Evolutionary conservation across 2,888 invertebrate species (phyloP).

Genomic region (Zelleria hepariella): DNA sequence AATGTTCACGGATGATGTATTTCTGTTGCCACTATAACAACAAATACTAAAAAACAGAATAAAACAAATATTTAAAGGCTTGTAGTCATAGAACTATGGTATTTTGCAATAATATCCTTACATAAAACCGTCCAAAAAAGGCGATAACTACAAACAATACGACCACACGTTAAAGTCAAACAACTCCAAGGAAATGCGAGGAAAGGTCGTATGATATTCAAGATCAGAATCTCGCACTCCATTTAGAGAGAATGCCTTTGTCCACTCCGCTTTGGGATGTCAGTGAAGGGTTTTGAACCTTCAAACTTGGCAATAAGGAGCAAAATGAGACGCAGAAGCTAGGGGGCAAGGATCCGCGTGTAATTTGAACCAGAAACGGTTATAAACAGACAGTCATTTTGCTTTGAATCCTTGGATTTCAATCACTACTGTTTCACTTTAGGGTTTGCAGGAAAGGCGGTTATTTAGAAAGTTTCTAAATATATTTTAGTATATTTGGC

Average conservation of each 20-base stretch:
- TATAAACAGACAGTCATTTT: background rate
- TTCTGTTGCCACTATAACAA: too few species aligned
- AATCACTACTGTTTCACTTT: background rate
- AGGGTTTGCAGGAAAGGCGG: background rate
- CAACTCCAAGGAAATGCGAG: background rate
- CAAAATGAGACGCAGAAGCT: background rate
- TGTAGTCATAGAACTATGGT: background rate
- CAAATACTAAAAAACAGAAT: too few species aligned
- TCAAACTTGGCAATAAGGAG: background rate
- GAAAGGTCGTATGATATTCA: background rate
- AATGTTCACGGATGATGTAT: too few species aligned
- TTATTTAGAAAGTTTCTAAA: too few species aligned
- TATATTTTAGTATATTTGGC: too few species aligned
- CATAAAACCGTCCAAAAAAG: background rate
- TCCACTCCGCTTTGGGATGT: background rate
- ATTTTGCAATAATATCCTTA: background rate
- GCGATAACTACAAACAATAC: background rate
- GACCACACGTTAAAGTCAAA: background rate
- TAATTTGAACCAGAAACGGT: slow-evolving; percentile 3
- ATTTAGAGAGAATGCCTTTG: background rate
- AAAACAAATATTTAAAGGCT: background rate
- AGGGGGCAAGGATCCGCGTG: background rate
- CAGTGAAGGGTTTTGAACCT: background rate
- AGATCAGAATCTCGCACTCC: background rate
- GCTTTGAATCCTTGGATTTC: too few species aligned